Base-by-base conservation (phyloP, 2,113 vertebrate species). In the Symphodus melops region DNA sequence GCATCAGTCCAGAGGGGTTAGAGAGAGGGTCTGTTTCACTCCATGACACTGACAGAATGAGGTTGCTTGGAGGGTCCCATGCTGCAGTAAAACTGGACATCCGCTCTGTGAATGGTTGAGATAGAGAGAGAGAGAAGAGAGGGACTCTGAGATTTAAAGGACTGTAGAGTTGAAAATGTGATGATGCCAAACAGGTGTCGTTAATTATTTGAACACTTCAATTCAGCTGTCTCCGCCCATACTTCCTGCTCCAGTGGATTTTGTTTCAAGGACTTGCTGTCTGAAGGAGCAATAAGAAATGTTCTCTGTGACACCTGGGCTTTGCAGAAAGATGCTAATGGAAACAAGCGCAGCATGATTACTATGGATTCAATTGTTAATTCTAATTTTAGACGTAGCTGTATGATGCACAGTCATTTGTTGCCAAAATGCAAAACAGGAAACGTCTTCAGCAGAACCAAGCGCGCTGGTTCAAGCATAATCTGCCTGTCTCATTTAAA, bases 1-100 rank as follows among this genome's bases (percentile, higher is more conserved):
- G 37, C 19, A 2, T 4, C 68, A 62, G 66, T 84, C 74, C 48
- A 23, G 12, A 67, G 46, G 49, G 60, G 33, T 75, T 78, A 67
- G 58, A 65, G 17, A 52, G 66, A 44, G 28, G 33, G 39, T 41
- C 59, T 53, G 63, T 48, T 57, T 76, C n/a, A 37, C 39, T 77
- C 59, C n/a, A 42, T 76, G 77, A 61, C 64, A 41, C 67, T 87
- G 85, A 89, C 84, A 87, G 86, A 84, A 87, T 87, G 64, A 39
- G 84, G 86, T 79, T 75, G 70, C 36, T 69, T 53, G 44, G 72
- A 77, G 72, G 64, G 41, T 49, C 36, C 63, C 52, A 54, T 42
- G 12, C 64, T 70, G 63, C 62, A 58, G 72, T 79, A 63, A 57
- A 68, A 66, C 75, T 33, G 66, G 48, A 67, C 75, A 75, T 69